Conservation (phyloP, 2,797 vertebrate species). For the Pelobates cultripes region DNA sequence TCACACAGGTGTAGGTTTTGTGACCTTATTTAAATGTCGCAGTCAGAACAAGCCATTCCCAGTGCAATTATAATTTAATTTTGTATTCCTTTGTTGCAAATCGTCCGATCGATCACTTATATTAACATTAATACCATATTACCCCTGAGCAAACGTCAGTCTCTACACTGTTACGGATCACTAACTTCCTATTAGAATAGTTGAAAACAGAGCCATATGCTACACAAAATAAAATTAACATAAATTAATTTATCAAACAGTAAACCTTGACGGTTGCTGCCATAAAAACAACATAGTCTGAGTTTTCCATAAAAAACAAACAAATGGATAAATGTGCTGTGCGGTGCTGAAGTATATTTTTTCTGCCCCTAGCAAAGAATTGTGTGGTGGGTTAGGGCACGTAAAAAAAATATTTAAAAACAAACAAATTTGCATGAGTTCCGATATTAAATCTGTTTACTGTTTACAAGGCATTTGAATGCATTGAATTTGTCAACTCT, state of each 20-base stretch:
- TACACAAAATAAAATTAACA: constrained; percentile 78
- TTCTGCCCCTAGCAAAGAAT: too few relatives aligned
- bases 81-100: constrained; percentile 95
- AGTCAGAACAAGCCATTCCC: constrained; percentile 75
- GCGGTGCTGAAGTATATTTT: too few relatives aligned
- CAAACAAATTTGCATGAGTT: too few relatives aligned
- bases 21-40: constrained; percentile 99
- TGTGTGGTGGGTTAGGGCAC: too few relatives aligned
- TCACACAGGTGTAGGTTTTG: constrained; percentile 86
- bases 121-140: constrained; percentile 86
- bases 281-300: neutral
- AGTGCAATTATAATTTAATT: constrained; percentile 95
- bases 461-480: too few relatives aligned
- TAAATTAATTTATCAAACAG: constrained; percentile 85
- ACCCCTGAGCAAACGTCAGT: constrained; percentile 89
- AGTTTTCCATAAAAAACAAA: neutral
- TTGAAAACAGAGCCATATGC: constrained; percentile 76
- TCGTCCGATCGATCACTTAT: constrained; percentile 93
- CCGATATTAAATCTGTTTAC: too few relatives aligned
- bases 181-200: constrained; percentile 95
- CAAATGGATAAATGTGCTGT: too few relatives aligned
- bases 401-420: too few relatives aligned
- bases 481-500: too few relatives aligned
- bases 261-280: constrained; percentile 22
- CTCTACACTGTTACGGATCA: constrained; percentile 90